Percentiles rank a stretch among this genome's conserved stretches.
Evolutionary conservation across 2,888 invertebrate species (phyloP).

Genomic region (Polydrusus cervinus): DNA sequence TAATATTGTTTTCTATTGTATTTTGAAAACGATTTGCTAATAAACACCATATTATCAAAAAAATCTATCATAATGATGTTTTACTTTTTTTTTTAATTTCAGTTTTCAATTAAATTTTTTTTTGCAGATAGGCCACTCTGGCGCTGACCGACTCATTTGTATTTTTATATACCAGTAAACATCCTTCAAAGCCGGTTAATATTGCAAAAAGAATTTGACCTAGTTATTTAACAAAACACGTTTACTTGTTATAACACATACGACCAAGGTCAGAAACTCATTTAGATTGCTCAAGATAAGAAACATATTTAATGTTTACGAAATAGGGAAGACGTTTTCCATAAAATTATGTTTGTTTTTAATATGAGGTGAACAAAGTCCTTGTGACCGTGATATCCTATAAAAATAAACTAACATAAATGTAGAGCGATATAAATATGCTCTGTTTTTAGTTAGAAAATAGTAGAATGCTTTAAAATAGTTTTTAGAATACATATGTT

Average conservation of each 20-base stretch:
- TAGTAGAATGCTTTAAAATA: too few species aligned
- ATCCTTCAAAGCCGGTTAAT: background rate
- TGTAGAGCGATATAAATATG: background rate
- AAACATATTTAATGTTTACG: background rate
- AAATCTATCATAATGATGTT: too few species aligned
- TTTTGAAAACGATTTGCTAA: too few species aligned
- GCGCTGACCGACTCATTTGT: too few species aligned
- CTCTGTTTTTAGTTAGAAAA: background rate
- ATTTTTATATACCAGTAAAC: background rate
- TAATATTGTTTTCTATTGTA: too few species aligned
- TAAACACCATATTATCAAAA: too few species aligned
- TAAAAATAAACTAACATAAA: background rate
- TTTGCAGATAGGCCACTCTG: too few species aligned
- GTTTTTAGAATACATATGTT: too few species aligned
- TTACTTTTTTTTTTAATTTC: too few species aligned
- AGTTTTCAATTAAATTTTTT: too few species aligned
- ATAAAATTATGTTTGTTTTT: constrained; percentile 11
- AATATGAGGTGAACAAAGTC: background rate
- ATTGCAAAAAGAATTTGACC: constrained; percentile 47
- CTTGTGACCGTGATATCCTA: background rate
- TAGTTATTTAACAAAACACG: constrained; percentile 41
- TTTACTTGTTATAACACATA: constrained; percentile 48
- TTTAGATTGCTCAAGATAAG: constrained; percentile 48
- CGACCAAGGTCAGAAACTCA: constrained; percentile 32
- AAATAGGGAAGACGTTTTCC: background rate